Conservation (phyloP, 2,113 vertebrate genomes). For the Protobothrops flavoviridis region DNA sequence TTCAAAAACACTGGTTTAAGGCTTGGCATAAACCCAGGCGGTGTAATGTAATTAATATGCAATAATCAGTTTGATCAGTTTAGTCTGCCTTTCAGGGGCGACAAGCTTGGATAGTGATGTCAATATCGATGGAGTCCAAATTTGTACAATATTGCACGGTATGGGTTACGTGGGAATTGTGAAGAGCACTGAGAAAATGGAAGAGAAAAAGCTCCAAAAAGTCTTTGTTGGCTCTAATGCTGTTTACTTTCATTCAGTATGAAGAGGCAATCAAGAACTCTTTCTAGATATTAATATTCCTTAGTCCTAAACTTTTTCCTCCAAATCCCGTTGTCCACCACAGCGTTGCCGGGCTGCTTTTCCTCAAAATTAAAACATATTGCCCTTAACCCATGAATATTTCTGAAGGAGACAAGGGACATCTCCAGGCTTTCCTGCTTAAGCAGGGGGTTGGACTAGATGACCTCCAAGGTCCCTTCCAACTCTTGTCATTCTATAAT, state of each 20-base stretch:
- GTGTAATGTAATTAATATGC: background rate
- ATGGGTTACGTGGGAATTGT: constrained; percentile 84
- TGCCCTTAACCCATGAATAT: background rate
- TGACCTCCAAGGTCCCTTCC: background rate
- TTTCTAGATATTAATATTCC: background rate
- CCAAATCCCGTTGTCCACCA: background rate
- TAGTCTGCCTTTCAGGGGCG: background rate
- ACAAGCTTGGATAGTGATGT: background rate
- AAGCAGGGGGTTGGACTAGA: background rate
- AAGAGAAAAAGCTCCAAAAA: constrained; percentile 76
- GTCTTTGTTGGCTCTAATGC: constrained; percentile 80
- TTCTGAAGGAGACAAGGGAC: background rate
- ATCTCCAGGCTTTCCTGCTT: background rate
- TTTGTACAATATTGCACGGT: constrained; percentile 40
- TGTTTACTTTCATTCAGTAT: constrained; percentile 91
- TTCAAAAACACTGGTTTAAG: background rate
- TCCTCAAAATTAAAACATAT: background rate
- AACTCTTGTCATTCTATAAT: background rate
- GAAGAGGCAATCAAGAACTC: constrained; percentile 24
- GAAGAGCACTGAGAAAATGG: constrained; percentile 83
- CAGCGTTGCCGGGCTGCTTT: background rate
- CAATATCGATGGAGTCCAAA: background rate
- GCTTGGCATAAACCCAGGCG: background rate
- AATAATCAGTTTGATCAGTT: background rate
- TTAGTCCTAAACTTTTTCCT: background rate